Evolutionary conservation across 2,797 vertebrate species (phyloP).

Genomic region (Euphonia xanthogaster): DNA sequence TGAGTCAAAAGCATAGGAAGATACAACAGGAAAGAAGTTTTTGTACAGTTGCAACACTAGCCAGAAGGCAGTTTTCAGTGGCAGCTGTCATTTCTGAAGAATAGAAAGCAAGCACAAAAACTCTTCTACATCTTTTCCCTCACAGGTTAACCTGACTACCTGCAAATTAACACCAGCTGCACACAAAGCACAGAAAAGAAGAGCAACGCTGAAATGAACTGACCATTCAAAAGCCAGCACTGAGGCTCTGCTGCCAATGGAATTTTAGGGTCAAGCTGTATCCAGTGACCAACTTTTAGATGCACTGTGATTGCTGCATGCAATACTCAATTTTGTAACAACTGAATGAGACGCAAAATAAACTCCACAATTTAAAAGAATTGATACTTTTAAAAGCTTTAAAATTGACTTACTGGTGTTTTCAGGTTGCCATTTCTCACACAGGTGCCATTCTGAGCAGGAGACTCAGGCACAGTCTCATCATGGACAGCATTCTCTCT

Average conservation of each 20-base stretch:
- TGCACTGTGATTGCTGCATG: not conserved
- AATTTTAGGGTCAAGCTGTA: not conserved
- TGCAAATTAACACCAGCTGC: not conserved
- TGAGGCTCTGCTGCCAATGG: not conserved
- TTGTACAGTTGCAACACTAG: not conserved
- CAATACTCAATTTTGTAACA: not conserved
- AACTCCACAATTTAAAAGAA: not conserved
- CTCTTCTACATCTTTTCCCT: not conserved
- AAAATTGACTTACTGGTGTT: constrained; percentile 48
- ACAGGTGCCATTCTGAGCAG: constrained; percentile 30
- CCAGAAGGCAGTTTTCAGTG: not conserved
- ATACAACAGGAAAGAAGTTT: not conserved
- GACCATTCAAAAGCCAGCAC: not conserved
- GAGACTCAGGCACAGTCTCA: not conserved
- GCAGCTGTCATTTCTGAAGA: not conserved
- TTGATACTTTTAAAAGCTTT: not conserved
- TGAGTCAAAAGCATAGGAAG: not conserved
- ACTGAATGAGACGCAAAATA: not conserved
- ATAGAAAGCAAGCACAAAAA: not conserved
- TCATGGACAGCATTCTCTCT: constrained; percentile 52
- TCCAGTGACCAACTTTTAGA: not conserved
- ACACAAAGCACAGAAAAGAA: not conserved
- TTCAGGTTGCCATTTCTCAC: constrained; percentile 53
- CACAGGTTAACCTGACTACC: not conserved
- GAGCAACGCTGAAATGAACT: not conserved